These are phyloP conservation scores for Poecile montanus DNA, from an alignment of 2,797 vertebrate species.

Conservation along the genomic window DNA sequence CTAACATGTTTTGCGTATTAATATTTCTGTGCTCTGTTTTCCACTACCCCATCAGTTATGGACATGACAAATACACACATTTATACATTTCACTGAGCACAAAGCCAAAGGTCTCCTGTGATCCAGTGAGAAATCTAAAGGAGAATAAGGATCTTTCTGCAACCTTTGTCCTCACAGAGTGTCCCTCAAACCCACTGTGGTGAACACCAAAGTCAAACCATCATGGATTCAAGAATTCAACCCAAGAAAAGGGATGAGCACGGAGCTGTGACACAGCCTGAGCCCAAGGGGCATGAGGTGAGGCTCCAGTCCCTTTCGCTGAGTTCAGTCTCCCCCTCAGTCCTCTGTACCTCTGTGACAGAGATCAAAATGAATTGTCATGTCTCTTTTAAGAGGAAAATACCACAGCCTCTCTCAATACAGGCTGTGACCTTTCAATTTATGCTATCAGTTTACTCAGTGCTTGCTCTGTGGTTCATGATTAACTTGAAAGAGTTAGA, in stretches of 20 bases:
- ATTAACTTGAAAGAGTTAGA: constrained; percentile 55
- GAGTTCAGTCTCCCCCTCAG: background rate
- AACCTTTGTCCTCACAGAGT: background rate
- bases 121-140: background rate
- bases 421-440: constrained; percentile 60
- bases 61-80: rapidly evolving
- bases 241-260: background rate
- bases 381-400: background rate
- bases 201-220: background rate
- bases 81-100: background rate
- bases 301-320: background rate
- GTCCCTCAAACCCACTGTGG: background rate
- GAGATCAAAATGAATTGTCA: constrained; percentile 24
- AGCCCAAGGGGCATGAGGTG: too few species aligned
- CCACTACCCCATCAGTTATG: background rate
- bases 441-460: constrained; percentile 51
- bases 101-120: background rate
- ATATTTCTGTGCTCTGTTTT: background rate
- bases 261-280: background rate
- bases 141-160: background rate
- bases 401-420: constrained; percentile 16
- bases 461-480: constrained; percentile 33
- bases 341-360: background rate
- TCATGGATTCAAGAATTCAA: background rate
- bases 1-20: background rate